phyloP scores from a whole-genome alignment of 2,113 vertebrate genomes.

The Donacobius atricapilla region DNA sequence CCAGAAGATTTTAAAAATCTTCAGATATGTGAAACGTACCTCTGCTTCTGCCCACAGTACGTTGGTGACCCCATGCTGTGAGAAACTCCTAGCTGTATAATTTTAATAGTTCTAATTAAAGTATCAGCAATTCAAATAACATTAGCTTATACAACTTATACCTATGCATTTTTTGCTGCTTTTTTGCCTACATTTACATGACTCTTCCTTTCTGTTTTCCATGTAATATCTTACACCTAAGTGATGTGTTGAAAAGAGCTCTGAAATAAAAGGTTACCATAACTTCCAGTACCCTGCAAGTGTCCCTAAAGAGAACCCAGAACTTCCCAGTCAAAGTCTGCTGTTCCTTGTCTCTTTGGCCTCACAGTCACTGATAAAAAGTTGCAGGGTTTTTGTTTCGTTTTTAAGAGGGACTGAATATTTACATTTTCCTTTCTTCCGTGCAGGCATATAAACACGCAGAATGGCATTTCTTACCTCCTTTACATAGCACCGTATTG shows the following conservation, averaged over 20 bases:
- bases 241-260: neutral
- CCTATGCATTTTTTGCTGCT: neutral
- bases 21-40: accelerated
- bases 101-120: neutral
- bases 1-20: neutral
- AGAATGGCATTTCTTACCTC: neutral
- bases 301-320: neutral
- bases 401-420: neutral
- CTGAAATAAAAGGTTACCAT: neutral
- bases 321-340: neutral
- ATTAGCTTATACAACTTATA: neutral
- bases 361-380: neutral
- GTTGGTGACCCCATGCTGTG: neutral
- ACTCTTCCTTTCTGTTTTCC: neutral
- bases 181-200: neutral
- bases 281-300: neutral
- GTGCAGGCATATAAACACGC: neutral
- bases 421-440: neutral
- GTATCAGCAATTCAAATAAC: neutral
- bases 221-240: neutral
- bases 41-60: neutral
- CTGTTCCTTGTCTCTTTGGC: neutral
- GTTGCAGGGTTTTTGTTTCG: neutral
- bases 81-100: neutral
- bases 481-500: neutral